phyloP scores from a whole-genome alignment of 1,140 invertebrate genomes.

The Contarinia nasturtii region DNA sequence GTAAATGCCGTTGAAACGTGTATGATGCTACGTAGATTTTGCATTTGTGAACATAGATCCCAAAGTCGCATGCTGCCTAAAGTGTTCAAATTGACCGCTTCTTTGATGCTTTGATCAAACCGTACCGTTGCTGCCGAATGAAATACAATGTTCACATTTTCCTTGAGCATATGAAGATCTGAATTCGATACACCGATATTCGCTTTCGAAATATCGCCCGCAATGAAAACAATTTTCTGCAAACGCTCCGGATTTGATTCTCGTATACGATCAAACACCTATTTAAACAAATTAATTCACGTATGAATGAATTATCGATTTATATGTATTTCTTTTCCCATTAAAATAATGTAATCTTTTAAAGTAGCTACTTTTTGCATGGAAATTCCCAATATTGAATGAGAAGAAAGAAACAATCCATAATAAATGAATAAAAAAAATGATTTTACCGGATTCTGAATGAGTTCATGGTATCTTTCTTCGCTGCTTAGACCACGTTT shows the following conservation, averaged over 20 bases:
- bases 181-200: slow-evolving; percentile 37
- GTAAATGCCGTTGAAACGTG: slow-evolving; percentile 81
- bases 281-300: too few species aligned
- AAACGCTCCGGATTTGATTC: slow-evolving; percentile 16
- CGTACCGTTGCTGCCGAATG: slow-evolving; percentile 71
- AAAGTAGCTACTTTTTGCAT: too few species aligned
- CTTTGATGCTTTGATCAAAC: slow-evolving; percentile 64
- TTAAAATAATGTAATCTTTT: too few species aligned
- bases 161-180: slow-evolving; percentile 32
- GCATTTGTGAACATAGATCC: slow-evolving; percentile 39
- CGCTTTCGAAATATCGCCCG: slow-evolving; percentile 24
- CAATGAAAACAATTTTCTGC: slow-evolving; percentile 21
- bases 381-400: too few species aligned
- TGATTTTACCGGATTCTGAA: slow-evolving; percentile 23
- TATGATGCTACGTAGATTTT: slow-evolving; percentile 51
- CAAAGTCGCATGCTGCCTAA: slow-evolving; percentile 34
- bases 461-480: slow-evolving; percentile 37
- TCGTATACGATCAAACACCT: slow-evolving; percentile 17
- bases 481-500: slow-evolving; percentile 52
- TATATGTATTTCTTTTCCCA: too few species aligned
- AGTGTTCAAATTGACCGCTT: slow-evolving; percentile 37
- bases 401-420: too few species aligned
- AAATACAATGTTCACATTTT: slow-evolving; percentile 52
- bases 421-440: too few species aligned
- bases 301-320: too few species aligned